Evolutionary conservation across 2,888 invertebrate species (phyloP), one percentile per base, ranked within the genome.

Genomic region (Subacronicta megacephala): DNA sequence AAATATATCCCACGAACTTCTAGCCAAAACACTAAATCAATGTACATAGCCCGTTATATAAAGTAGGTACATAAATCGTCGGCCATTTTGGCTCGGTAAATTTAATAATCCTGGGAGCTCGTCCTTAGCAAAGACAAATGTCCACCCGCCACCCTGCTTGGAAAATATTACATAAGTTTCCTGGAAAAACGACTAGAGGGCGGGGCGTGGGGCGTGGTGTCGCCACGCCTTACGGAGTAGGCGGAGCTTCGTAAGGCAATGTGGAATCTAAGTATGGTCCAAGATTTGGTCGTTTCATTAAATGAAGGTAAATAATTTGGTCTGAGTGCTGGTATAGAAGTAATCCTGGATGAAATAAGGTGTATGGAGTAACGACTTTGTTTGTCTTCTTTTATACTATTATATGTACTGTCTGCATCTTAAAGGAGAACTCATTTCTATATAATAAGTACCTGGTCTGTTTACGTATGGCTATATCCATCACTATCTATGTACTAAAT

Each of bases 21-120:
- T 72, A 66, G 62, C 60, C 58, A 70, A 69, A 56, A 61, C 76
- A 75, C 62, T 75, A 76, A 75, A 75, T 75, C 72, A 75, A 69
- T 66, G 75, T 73, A 81, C 70, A 78, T 71, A 73, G 63, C 57
- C 33, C n/a, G 40, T 57, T 65, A 66, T 61, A 61, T 80, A 82
- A 67, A 75, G 55, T n/a, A n/a, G n/a, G n/a, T 68, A 73, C 43
- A 68, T 75, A 75, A 75, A 79, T 61, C 49, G 72, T 53, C 82
- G 68, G 85, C 87, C 86, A 86, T 86, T 80, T 84, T 84, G 75
- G 62, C 78, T 80, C 81, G 70, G 84, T 87, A 87, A 87, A 90
- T 91, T 91, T 89, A 90, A 90, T 92, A 90, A 91, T 84, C 85
- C 85, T 77, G 81, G 81, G 72, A 71, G 61, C 63, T 62, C 72